These are phyloP conservation scores for Porites evermanni DNA, from an alignment of 92 coral and sea anemone genomes.

Conservation along the genomic window DNA sequence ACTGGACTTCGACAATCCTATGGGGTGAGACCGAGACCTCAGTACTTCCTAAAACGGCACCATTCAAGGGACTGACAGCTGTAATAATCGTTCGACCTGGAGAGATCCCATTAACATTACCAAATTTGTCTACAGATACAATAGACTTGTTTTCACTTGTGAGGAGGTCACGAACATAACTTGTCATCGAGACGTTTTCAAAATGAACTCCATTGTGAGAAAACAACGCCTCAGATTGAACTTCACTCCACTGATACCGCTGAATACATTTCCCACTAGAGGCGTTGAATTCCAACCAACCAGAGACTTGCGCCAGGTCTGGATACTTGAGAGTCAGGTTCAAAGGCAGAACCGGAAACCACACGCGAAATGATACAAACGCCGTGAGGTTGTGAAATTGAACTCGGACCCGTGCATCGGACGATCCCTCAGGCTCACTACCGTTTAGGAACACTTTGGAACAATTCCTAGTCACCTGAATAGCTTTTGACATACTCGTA, in stretches of 20 bases:
- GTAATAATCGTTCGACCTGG: constrained; percentile 46
- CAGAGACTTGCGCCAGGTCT: constrained; percentile 56
- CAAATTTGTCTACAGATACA: constrained; percentile 27
- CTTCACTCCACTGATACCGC: constrained; percentile 63
- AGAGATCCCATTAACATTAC: constrained; percentile 50
- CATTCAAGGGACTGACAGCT: constrained; percentile 39
- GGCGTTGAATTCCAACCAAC: constrained; percentile 45
- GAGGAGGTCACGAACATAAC: constrained; percentile 27
- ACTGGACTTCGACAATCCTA: constrained; percentile 38
- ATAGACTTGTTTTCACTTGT: constrained; percentile 35
- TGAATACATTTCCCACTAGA: constrained; percentile 41
- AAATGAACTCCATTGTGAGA: constrained; percentile 27
- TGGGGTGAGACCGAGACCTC: constrained; percentile 18
- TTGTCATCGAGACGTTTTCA: constrained; percentile 41
- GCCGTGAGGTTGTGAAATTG: constrained; percentile 22
- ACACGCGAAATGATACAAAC: constrained; percentile 54
- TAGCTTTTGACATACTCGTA: constrained; percentile 51
- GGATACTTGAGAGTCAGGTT: constrained; percentile 28
- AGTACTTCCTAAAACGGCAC: constrained; percentile 36
- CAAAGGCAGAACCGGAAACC: constrained; percentile 63
- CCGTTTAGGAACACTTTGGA: constrained; percentile 58
- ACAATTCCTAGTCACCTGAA: constrained; percentile 56
- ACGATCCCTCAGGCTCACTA: constrained; percentile 50
- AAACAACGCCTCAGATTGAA: constrained; percentile 48
- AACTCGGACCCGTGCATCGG: constrained; percentile 41